Conservation (phyloP, 2,888 invertebrate genomes). For the Brachylomia viminalis region DNA sequence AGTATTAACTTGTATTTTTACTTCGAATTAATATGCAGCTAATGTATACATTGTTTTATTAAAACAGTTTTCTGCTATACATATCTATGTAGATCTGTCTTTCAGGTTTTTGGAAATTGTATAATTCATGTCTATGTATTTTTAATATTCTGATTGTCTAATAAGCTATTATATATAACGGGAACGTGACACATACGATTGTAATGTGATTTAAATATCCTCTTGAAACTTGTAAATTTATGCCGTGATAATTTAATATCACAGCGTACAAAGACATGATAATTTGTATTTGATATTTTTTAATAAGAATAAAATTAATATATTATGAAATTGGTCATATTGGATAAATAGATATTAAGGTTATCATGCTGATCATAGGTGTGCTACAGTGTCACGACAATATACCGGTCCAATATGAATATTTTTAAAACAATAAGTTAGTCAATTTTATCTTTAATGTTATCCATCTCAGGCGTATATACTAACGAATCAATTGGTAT, state of each 20-base stretch:
- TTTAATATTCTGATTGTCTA: constrained; percentile 13
- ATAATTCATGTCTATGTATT: not conserved
- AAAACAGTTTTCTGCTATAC: not conserved
- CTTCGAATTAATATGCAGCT: constrained; percentile 13
- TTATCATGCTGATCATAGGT: not conserved
- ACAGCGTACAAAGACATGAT: not conserved
- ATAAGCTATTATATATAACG: not conserved
- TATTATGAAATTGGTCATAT: constrained; percentile 6
- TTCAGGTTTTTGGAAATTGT: not conserved
- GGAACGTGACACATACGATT: constrained; percentile 1
- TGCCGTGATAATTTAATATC: constrained; percentile 1
- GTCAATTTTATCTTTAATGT: not conserved
- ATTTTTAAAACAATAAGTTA: not conserved
- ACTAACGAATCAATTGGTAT: not conserved
- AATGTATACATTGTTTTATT: not conserved
- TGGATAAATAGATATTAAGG: constrained; percentile 1
- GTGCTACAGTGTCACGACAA: not conserved
- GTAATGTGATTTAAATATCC: not conserved
- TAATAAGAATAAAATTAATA: not conserved
- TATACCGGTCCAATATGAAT: constrained; percentile 13
- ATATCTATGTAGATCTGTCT: constrained; percentile 1
- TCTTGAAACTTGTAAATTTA: not conserved
- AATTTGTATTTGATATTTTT: constrained; percentile 7
- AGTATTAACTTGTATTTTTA: constrained; percentile 26
- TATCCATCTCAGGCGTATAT: not conserved